Base-by-base conservation (phyloP, 2,113 vertebrate species). In the Galemys pyrenaicus region DNA sequence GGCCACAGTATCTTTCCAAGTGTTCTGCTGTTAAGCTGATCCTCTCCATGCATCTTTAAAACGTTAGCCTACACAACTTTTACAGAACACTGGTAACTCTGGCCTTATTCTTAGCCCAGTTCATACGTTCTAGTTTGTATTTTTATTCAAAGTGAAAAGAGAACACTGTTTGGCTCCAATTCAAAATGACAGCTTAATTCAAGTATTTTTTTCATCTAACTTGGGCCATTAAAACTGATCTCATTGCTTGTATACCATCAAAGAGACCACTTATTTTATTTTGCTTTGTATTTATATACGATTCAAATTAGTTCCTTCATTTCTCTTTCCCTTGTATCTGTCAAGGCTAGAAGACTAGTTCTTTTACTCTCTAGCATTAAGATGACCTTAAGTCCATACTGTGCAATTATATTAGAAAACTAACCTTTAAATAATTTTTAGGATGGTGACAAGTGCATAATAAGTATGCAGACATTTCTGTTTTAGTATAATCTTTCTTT, bases 401-500 rank as follows among this genome's bases (percentile, higher is more conserved):
- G 0, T 78, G 87, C 86, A 96, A 96, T 96, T 97, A 90, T 65
- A 75, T 89, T 88, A 62, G 79, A 96, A 98, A 97, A 89, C 60
- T 75, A 96, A 90, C 56, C 79, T 96, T 96, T 96, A 65, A 87
- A 39, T 77, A 71, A 75, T 90, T 92, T 95, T 96, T 96, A 86
- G 87, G 3, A 28, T 70, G 9, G 39, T 89, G 91, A 95, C 67
- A 96, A 89, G 79, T 87, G 20, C 65, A 92, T 95, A 95, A 97
- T 90, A 97, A 96, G 16, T 15, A 64, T 91, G n/a, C 0, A 93
- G 73, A 83, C 73, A 97, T 91, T 96, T 96, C 65, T 93, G 32
- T 26, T 96, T 97, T 92, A 94, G 24, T 24, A 95, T 95, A 94
- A 94, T 95, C 92, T 96, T 74, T 39, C 81, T 97, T 95, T 96